Evolutionary conservation across 2,888 invertebrate genomes (phyloP).

Genomic region (Drosophila nr. fundita): DNA sequence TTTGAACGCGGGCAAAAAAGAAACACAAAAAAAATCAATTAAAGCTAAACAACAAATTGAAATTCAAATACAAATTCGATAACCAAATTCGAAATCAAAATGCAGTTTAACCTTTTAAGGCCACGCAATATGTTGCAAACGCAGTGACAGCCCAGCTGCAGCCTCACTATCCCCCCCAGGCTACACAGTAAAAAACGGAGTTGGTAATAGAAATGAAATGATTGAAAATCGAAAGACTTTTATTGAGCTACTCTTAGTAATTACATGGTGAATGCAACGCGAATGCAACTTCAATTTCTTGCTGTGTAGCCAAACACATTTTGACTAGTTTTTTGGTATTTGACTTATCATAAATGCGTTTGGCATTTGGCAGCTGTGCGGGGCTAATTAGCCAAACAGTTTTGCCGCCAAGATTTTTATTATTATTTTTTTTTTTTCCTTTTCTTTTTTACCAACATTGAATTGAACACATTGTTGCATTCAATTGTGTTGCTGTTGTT

Average conservation of each 20-base stretch:
- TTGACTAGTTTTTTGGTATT: conserved; percentile 35
- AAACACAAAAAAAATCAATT: conserved; percentile 39
- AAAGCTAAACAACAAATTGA: conserved; percentile 54
- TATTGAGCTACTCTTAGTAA: no score
- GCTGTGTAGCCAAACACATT: conserved; percentile 3
- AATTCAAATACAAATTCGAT: conserved; percentile 47
- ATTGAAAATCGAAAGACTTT: not conserved
- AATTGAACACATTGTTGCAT: conserved; percentile 50
- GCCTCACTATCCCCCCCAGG: not conserved
- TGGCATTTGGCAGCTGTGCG: conserved; percentile 54
- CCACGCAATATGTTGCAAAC: conserved; percentile 62
- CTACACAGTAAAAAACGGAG: not conserved
- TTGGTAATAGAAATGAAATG: not conserved
- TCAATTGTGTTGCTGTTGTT: conserved; percentile 17
- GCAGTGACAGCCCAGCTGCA: conserved; percentile 39
- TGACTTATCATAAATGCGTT: conserved; percentile 71
- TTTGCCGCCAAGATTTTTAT: conserved; percentile 29
- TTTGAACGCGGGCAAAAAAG: conserved; percentile 1
- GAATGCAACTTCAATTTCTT: not conserved
- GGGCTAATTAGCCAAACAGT: conserved; percentile 53
- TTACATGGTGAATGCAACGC: not conserved
- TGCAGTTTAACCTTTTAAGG: conserved; percentile 77
- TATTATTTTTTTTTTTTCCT: not conserved
- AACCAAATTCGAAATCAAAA: conserved; percentile 54
- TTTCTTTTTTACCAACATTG: conserved; percentile 8